Percentiles rank a stretch among this genome's conserved stretches.
Conservation (phyloP, 2,113 vertebrate species). For the Corythoichthys haematopterus region DNA sequence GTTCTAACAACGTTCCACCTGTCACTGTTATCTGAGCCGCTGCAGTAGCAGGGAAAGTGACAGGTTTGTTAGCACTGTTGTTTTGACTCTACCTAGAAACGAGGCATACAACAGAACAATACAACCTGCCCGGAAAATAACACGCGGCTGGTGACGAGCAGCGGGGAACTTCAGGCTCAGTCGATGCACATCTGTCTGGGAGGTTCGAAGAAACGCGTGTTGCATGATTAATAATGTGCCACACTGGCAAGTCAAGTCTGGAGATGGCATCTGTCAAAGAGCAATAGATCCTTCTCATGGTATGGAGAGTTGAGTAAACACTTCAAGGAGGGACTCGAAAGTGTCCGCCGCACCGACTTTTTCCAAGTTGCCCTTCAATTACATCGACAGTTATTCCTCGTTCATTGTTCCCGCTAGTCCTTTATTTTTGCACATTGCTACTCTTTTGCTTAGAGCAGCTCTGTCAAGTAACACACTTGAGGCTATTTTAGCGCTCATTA, state of each 20-base stretch:
- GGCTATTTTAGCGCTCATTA: conserved; percentile 75
- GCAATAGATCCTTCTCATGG: conserved; percentile 37
- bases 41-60: conserved; percentile 12
- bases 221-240: conserved; percentile 61
- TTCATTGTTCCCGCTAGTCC: conserved; percentile 16
- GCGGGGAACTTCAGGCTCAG: conserved; percentile 46
- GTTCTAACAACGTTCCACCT: not conserved
- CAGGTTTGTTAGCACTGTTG: conserved; percentile 25
- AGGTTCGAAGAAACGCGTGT: conserved; percentile 53
- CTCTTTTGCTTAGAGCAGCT: conserved; percentile 22
- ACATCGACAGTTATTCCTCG: conserved; percentile 26
- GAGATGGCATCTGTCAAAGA: conserved; percentile 49
- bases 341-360: conserved; percentile 2
- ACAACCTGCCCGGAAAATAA: conserved; percentile 44
- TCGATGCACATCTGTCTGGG: conserved; percentile 63
- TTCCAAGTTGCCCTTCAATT: conserved; percentile 39
- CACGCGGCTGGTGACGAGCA: conserved; percentile 44
- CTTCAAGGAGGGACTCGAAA: not conserved
- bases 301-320: conserved; percentile 24
- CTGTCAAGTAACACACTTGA: conserved; percentile 63
- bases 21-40: not conserved
- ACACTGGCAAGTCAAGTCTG: conserved; percentile 56
- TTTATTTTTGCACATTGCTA: conserved; percentile 21
- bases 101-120: conserved; percentile 18
- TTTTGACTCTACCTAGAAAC: conserved; percentile 38